A percentile compares a stretch with the other conserved stretches of the same genome.
phyloP scores from a whole-genome alignment of 37 sponge, comb jelly and placozoan genomes.

The Theonella swinhoei region DNA sequence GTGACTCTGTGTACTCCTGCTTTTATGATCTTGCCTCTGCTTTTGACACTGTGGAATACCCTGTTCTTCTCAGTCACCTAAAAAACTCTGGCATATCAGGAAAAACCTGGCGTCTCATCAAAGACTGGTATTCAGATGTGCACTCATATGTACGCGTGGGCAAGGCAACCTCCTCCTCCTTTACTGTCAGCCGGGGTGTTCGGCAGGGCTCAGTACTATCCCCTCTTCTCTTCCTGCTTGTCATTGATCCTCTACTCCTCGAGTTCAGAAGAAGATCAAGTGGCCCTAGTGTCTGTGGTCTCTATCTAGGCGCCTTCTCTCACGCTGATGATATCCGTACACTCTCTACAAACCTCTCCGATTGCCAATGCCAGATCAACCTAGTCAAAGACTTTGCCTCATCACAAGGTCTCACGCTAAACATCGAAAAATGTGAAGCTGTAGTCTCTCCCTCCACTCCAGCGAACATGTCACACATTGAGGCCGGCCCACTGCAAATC shows the following conservation, averaged over 20 bases:
- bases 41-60: slow-evolving; percentile 18
- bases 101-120: slow-evolving; percentile 4
- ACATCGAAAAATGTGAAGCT: not conserved
- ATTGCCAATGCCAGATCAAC: not conserved
- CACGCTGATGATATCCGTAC: slow-evolving; percentile 18
- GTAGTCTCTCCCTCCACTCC: not conserved
- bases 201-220: slow-evolving; percentile 23
- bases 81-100: not conserved
- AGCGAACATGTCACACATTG: not conserved
- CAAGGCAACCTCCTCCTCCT: not conserved
- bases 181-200: not conserved
- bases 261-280: not conserved
- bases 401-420: not conserved
- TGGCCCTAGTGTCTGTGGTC: slow-evolving; percentile 2
- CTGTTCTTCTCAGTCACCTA: slow-evolving; percentile 5
- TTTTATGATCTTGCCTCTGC: slow-evolving; percentile 20
- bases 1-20: slow-evolving; percentile 17
- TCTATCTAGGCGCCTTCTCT: slow-evolving; percentile 7
- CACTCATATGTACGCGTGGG: not conserved
- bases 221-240: not conserved
- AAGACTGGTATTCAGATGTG: not conserved
- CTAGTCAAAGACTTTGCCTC: not conserved
- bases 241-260: slow-evolving; percentile 1
- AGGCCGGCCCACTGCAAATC: not conserved
- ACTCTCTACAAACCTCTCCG: not conserved